Conservation (phyloP, 2,797 vertebrate genomes). For the Eupleurogrammus muticus region DNA sequence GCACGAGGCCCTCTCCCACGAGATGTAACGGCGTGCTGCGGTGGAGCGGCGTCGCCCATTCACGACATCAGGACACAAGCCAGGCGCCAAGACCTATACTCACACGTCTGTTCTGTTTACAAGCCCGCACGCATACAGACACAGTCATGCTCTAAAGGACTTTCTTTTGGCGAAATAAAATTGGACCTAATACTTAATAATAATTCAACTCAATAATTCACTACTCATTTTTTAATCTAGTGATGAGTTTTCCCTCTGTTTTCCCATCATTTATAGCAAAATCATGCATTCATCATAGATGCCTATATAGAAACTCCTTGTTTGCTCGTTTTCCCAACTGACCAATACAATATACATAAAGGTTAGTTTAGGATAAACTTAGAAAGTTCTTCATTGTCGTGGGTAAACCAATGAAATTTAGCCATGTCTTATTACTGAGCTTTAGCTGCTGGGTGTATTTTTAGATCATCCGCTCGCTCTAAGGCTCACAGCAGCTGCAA, state of each 20-base stretch:
- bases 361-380: conserved; percentile 27
- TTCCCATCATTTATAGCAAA: conserved; percentile 10
- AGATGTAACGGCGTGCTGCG: conserved; percentile 86
- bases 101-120: conserved; percentile 53
- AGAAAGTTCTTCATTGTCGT: neutral
- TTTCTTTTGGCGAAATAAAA: conserved; percentile 6
- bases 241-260: neutral
- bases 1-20: conserved; percentile 88
- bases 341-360: conserved; percentile 15
- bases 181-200: conserved; percentile 13
- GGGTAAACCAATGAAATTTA: conserved; percentile 1
- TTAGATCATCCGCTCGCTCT: neutral
- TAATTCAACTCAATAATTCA: too few relatives aligned
- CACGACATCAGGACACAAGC: conserved; percentile 40
- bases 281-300: conserved; percentile 19
- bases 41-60: neutral
- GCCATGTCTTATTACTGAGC: neutral
- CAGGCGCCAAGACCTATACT: conserved; percentile 36
- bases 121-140: conserved; percentile 11
- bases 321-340: neutral
- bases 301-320: neutral
- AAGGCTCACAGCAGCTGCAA: conserved; percentile 6
- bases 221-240: conserved; percentile 10
- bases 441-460: conserved; percentile 18
- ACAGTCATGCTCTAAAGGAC: conserved; percentile 59